A percentile compares a stretch with the other conserved stretches of the same genome.
These are phyloP conservation scores for Lycocerus yunnanus DNA, from an alignment of 2,888 invertebrate species.

Conservation along the genomic window DNA sequence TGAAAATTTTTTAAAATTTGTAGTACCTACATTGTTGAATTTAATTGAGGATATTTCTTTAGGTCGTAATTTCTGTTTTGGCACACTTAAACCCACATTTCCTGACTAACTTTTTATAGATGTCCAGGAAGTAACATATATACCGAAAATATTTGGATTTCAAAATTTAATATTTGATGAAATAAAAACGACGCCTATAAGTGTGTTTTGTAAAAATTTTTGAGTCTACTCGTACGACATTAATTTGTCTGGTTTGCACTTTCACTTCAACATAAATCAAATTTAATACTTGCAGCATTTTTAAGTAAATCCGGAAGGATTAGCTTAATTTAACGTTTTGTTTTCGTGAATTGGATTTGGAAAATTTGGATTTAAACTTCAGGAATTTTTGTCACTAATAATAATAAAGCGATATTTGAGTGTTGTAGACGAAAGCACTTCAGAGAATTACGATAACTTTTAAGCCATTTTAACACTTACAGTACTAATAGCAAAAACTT, in stretches of 20 bases:
- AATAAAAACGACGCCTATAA: slow-evolving; percentile 9
- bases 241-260: slow-evolving; percentile 5
- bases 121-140: slow-evolving; percentile 16
- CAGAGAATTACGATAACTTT: not conserved
- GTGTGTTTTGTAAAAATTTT: not conserved
- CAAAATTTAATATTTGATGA: slow-evolving; percentile 2
- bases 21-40: not conserved
- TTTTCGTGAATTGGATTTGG: not conserved
- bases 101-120: slow-evolving; percentile 26
- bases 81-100: slow-evolving; percentile 19
- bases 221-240: not conserved
- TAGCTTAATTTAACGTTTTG: not conserved
- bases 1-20: not conserved
- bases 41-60: not conserved
- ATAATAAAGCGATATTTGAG: not conserved
- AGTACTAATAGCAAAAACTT: not conserved
- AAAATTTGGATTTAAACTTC: not conserved
- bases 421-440: not conserved
- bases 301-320: not conserved
- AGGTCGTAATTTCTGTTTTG: slow-evolving; percentile 15
- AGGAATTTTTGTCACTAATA: not conserved
- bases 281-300: slow-evolving; percentile 3
- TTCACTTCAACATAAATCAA: not conserved
- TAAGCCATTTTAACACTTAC: not conserved
- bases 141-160: not conserved